These are phyloP conservation scores for Agelaius tricolor DNA, from an alignment of 2,113 vertebrate genomes.

Conservation along the genomic window DNA sequence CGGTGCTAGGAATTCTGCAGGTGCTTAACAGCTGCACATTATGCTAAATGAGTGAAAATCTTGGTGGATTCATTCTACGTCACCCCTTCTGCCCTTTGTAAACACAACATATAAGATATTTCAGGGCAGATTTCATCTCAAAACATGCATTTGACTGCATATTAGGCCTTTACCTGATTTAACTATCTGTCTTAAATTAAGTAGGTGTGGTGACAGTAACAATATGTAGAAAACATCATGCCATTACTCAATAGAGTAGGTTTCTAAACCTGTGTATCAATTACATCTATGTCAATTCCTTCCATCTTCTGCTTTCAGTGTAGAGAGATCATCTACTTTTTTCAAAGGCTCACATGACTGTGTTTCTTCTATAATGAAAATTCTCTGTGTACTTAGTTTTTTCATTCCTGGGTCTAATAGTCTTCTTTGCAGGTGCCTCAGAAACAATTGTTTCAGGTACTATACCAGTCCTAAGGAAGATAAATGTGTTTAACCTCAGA, in stretches of 20 bases:
- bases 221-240: background rate
- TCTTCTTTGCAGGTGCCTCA: background rate
- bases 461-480: background rate
- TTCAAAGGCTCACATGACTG: background rate
- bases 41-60: background rate
- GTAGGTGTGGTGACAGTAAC: background rate
- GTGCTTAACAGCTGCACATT: background rate
- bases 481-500: background rate
- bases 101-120: background rate
- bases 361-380: background rate
- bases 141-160: background rate
- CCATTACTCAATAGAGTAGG: background rate
- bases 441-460: background rate
- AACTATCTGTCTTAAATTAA: background rate
- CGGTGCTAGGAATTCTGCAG: background rate
- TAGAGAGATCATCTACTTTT: background rate
- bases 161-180: background rate
- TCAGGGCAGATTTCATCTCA: fast-evolving
- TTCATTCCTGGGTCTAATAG: background rate
- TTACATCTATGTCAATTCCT: background rate
- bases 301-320: background rate
- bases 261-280: background rate
- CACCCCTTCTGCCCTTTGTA: background rate
- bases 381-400: background rate
- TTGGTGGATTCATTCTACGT: background rate